phyloP scores from a whole-genome alignment of 2,888 invertebrate species.

The Harmothoe impar region DNA sequence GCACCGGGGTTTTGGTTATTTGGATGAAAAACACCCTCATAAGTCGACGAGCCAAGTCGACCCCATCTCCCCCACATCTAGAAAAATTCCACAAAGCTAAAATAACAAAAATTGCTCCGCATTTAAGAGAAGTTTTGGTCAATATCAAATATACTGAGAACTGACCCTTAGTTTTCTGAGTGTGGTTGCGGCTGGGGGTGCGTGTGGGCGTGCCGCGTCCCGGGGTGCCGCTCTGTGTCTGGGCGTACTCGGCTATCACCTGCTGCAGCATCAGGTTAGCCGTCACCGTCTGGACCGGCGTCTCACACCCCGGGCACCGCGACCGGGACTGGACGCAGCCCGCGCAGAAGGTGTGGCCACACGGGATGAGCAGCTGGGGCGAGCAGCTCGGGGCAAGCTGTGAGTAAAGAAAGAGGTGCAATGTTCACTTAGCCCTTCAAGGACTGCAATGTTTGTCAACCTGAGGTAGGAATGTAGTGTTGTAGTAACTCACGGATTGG shows the following conservation, averaged over 20 bases:
- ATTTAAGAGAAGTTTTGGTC: too few relatives aligned
- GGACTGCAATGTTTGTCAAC: too few relatives aligned
- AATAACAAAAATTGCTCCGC: too few relatives aligned
- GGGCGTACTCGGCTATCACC: slow-evolving; percentile 51
- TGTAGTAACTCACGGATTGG: neutral
- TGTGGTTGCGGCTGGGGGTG: neutral
- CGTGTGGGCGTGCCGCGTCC: neutral
- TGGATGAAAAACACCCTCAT: too few relatives aligned
- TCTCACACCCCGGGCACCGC: slow-evolving; percentile 51
- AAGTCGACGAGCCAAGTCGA: too few relatives aligned
- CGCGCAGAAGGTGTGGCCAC: slow-evolving; percentile 61
- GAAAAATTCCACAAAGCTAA: too few relatives aligned
- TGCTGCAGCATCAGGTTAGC: slow-evolving; percentile 61
- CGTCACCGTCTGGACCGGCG: slow-evolving; percentile 43
- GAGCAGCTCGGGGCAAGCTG: slow-evolving; percentile 49
- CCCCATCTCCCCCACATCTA: too few relatives aligned
- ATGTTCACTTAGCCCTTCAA: too few relatives aligned
- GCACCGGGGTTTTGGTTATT: too few relatives aligned
- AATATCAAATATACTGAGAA: too few relatives aligned
- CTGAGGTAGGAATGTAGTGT: neutral
- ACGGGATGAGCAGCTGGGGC: slow-evolving; percentile 59
- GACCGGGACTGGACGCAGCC: neutral
- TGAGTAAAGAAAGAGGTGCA: neutral
- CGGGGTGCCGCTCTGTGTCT: neutral
- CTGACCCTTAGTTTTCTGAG: neutral